Evolutionary conservation across 2,797 vertebrate species (phyloP).

Genomic region (Heteromormyrus szaboi): DNA sequence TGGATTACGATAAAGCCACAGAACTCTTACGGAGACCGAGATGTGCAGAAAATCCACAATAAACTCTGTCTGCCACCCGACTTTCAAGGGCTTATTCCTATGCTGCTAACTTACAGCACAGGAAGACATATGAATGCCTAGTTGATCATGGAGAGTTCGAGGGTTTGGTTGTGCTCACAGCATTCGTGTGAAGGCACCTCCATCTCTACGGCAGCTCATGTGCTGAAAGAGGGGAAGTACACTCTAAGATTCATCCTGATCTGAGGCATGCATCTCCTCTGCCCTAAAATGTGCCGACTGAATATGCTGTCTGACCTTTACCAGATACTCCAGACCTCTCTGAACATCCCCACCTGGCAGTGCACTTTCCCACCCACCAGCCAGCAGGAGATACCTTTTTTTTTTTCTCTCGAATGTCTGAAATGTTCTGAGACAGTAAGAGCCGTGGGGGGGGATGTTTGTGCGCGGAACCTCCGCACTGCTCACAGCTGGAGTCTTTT

Average conservation of each 20-base stretch:
- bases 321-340: background rate
- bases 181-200: background rate
- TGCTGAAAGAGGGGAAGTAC: background rate
- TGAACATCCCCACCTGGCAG: background rate
- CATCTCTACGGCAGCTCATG: background rate
- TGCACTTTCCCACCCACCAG: background rate
- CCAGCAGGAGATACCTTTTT: background rate
- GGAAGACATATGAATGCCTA: background rate
- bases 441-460: background rate
- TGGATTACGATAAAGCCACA: constrained; percentile 43
- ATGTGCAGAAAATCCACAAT: constrained; percentile 3
- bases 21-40: constrained; percentile 27
- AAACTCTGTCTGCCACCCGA: constrained; percentile 18
- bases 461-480: background rate
- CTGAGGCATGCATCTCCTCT: background rate
- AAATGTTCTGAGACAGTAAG: background rate
- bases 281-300: background rate
- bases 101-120: background rate
- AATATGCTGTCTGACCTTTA: background rate
- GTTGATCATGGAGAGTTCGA: background rate
- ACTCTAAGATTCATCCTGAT: background rate
- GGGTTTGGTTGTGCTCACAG: background rate
- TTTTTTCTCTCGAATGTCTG: background rate
- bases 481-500: background rate
- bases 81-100: background rate